Evolutionary conservation across 2,888 invertebrate genomes (phyloP), one percentile per base, ranked within the genome.

Genomic region (Mactromeris polynyma): DNA sequence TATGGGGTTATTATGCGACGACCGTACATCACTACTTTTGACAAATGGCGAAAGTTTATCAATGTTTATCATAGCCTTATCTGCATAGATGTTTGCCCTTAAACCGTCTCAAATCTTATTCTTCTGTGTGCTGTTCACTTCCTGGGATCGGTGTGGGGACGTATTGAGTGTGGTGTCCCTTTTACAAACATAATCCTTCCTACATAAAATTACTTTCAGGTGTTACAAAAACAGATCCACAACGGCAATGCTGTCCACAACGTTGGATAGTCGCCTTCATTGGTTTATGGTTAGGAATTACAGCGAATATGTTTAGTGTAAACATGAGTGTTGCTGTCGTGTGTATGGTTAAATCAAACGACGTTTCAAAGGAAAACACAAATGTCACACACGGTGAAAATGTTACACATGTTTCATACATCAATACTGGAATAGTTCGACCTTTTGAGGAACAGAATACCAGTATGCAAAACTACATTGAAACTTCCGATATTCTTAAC

Each of bases 301-400:
- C 33, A 33, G 19, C 31, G 4, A 33, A 31, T 33, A 3, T 73
- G 11, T 73, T 73, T 11, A 36, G 33, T 73, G 73, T 33, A 2
- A 73, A 73, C 36, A 73, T 73, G 73, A 73, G 73, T 19, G 36
- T 73, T 33, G 73, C 73, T 73, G 73, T 73, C 36, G 73, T 73
- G 17, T 73, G 73, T 73, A 73, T 73, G 73, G 36, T 73, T 2
- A 9, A 26, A 73, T 3, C 58, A 2, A n/a, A 26, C 21, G 17
- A 19, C 11, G 19, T 36, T 14, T 17, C 33, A n/a, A 26, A 2
- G 21, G 58, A 64, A 64, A 21, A 9, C 9, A 6, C 3, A 6
- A n/a, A 1, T 1, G 3, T 26, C 26, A 9, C 26, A 64, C 9
- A 64, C 26, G n/a, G 3, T 1, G 26, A 64, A n/a, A 64, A 64